Base-by-base conservation (phyloP, 2,888 invertebrate genomes). In the Aspidapion aeneum region DNA sequence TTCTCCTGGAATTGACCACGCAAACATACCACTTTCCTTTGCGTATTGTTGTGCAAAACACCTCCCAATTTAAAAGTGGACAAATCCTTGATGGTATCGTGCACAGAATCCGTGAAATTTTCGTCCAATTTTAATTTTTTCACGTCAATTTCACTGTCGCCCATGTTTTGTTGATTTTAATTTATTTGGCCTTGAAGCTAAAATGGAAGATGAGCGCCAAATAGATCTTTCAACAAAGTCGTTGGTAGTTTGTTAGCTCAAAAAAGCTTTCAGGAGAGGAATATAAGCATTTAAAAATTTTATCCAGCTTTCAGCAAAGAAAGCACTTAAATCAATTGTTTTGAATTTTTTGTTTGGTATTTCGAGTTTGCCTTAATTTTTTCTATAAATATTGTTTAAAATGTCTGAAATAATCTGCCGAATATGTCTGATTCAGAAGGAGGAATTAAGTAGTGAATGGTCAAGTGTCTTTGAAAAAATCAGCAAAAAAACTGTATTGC, bases 31-130 rank as follows among this genome's bases (percentile, higher is more conserved):
- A 84, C 83, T 82, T 94, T 94, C 50, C 87, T 83, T 63, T 86
- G 85, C 0, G 88, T 87, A 75, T 90, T 91, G 74, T 90, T 90
- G 70, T 84, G 86, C 65, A 94, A 80, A 66, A 93, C 83, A 72
- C 86, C 85, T 68, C 85, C 85, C 9, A 88, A 77, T 68, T 85
- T 79, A 77, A 94, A 93, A 67, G 85, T 84, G 60, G 87, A 85
- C 66, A 93, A 80, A 78, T 87, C 77, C 50, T 76, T 71, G 16
- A 81, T 69, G 16, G 69, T 62, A 1, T 76, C 72, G 65, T 80
- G 79, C 9, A 81, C 68, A 21, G 63, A 55, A 7, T 61, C 17
- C 21, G 21, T 17, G 48, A 48, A 50, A 48, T 61, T 54, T 35
- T 21, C 59, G n/a, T 59, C 58, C 3, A 62, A 60, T 63, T 66